Base-by-base conservation (phyloP, 2,113 vertebrate genomes). In the Lepisosteus osseus region DNA sequence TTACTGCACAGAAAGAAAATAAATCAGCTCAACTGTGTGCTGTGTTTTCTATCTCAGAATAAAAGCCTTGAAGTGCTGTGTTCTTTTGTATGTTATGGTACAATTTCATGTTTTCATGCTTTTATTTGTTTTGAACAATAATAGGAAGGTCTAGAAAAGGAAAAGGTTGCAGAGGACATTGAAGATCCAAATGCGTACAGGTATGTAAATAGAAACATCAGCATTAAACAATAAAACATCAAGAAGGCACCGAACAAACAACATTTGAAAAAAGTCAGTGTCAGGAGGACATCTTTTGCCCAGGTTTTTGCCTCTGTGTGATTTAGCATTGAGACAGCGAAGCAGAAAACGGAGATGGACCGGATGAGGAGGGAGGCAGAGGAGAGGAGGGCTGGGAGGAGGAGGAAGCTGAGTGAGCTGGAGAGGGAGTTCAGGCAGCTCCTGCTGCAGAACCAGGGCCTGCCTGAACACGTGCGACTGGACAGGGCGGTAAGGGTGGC, bases 301-400 rank as follows among this genome's bases (percentile, higher is more conserved):
- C 29, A 29, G 29, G 29, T 29, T 29, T 29, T 29, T 29, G 1
- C 8, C 7, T 42, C 4, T 64, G 6, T 54, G 69, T 43, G n/a
- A 51, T 79, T 68, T 84, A 99, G 97, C 85, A 93, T 98, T 77
- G 97, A 97, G 85, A 86, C 84, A 67, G 88, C 92, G 17, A 95
- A 92, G 71, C 92, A 90, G 86, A 96, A 92, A 83, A 82, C 87
- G 63, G 93, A 95, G 72, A 59, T 84, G 68, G 93, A 98, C 51
- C 86, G 78, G 14, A 78, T 90, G 85, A 86, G 83, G 56, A 90
- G 79, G 43, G 87, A 93, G 84, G 93, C 92, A 0, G 94, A 95
- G 80, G 73, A 81, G 43, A 90, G 90, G 80, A 94, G 94, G 63
- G 71, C 12, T 0, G 66, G 71, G 13, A 91, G 93, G 69, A 89